Base-by-base conservation (phyloP, 2,797 vertebrate species). In the Geotrypetes seraphini region DNA sequence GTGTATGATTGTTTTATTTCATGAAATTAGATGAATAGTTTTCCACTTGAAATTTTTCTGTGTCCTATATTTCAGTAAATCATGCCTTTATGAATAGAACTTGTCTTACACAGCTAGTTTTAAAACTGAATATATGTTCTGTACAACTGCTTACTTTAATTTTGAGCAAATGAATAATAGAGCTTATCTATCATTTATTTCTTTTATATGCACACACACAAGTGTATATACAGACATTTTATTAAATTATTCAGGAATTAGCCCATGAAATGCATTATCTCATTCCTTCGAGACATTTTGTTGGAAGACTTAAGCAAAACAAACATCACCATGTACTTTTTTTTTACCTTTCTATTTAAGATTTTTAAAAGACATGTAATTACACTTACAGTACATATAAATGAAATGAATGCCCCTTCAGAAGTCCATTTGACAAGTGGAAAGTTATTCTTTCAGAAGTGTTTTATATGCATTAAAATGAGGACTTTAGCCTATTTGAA, bases 231-330 rank as follows among this genome's bases (percentile, higher is more conserved):
- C 55, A 54, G 54, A 54, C 55, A 69, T 72, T 74, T 75, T 63
- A 75, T 71, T 83, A 69, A 78, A 80, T 78, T 73, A 81, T 79
- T 82, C 51, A 78, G 58, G 63, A 68, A 66, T 38, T 59, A 53
- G 47, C 56, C 74, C 22, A 12, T 54, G 57, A 66, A 54, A 68
- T 66, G 59, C 68, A 73, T 76, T 75, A 71, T 47, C 45, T 62
- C 50, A 53, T 65, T 73, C 66, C 66, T 71, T 34, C 53, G 61
- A 48, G 57, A 22, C 50, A 27, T 51, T 53, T 50, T 45, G 37
- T 41, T 45, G 53, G 66, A 48, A 66, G 60, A 76, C 42, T n/a
- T n/a, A n/a, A n/a, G n/a, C n/a, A n/a, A n/a, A n/a, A n/a, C n/a
- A n/a, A n/a, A n/a, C n/a, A n/a, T n/a, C n/a, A n/a, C n/a, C n/a